phyloP scores from a whole-genome alignment of 2,797 vertebrate species.

The Limnodromus scolopaceus region DNA sequence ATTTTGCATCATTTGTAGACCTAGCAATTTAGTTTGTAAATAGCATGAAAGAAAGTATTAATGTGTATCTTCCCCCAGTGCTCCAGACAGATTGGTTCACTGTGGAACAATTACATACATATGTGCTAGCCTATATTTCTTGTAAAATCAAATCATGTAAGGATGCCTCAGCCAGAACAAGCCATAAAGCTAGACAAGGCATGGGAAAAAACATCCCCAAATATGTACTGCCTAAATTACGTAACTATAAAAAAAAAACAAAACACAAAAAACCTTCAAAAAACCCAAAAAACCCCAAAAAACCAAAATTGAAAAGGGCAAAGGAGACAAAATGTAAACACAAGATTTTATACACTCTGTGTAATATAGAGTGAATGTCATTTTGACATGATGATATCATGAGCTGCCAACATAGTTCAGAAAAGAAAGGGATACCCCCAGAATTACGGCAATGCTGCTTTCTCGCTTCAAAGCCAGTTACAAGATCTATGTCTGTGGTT shows the following conservation, averaged over 20 bases:
- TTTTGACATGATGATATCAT: constrained; percentile 13
- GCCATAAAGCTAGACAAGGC: constrained; percentile 75
- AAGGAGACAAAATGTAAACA: constrained; percentile 53
- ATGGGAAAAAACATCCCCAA: constrained; percentile 66
- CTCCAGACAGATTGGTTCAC: constrained; percentile 26
- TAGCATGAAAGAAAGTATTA: constrained; percentile 5
- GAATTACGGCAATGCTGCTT: not conserved
- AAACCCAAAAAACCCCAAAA: not conserved
- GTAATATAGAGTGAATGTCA: not conserved
- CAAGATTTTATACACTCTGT: not conserved
- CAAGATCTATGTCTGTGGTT: not conserved
- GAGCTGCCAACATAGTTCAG: constrained; percentile 25
- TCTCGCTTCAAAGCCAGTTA: not conserved
- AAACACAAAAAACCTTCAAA: too few species aligned
- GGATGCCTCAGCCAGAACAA: constrained; percentile 64
- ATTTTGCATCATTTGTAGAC: constrained; percentile 38
- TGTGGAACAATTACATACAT: constrained; percentile 38
- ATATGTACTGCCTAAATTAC: constrained; percentile 71
- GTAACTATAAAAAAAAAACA: constrained; percentile 65
- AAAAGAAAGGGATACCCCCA: constrained; percentile 13
- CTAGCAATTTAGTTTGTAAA: constrained; percentile 32
- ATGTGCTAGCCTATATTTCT: constrained; percentile 44
- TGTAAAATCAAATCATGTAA: constrained; percentile 55
- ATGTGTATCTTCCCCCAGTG: not conserved
- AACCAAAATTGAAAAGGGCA: constrained; percentile 64